Evolutionary conservation across 2,797 vertebrate species (phyloP).

Genomic region (Rallus crepitans): DNA sequence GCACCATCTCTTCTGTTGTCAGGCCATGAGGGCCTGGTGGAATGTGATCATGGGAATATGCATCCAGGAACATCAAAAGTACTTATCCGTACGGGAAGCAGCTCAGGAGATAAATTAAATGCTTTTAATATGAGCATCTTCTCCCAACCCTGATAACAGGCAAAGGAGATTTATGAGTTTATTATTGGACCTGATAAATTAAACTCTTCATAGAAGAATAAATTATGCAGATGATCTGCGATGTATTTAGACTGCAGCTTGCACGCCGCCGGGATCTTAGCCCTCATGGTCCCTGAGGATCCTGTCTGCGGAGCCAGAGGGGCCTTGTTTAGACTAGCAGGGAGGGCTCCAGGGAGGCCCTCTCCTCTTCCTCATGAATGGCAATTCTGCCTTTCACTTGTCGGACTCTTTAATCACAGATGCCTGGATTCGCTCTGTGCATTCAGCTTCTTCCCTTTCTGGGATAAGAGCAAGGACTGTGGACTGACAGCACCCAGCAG

Average conservation of each 20-base stretch:
- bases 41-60: rapidly evolving
- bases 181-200: conserved; percentile 34
- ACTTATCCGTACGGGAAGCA: background rate
- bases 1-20: background rate
- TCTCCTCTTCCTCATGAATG: background rate
- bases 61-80: background rate
- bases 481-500: background rate
- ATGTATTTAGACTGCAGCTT: background rate
- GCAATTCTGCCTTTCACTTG: background rate
- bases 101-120: background rate
- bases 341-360: background rate
- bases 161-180: conserved; percentile 13
- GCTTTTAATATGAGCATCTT: background rate
- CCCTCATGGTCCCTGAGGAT: background rate
- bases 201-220: background rate
- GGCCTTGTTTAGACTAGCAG: background rate
- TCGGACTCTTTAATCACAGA: no score
- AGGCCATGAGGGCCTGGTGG: background rate
- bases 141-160: background rate
- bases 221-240: conserved; percentile 34
- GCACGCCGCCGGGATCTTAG: background rate
- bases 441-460: background rate
- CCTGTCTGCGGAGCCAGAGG: background rate
- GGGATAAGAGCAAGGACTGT: background rate
- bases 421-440: no score